Evolutionary conservation across 2,888 invertebrate genomes (phyloP).

Genomic region (Oligia latruncula): DNA sequence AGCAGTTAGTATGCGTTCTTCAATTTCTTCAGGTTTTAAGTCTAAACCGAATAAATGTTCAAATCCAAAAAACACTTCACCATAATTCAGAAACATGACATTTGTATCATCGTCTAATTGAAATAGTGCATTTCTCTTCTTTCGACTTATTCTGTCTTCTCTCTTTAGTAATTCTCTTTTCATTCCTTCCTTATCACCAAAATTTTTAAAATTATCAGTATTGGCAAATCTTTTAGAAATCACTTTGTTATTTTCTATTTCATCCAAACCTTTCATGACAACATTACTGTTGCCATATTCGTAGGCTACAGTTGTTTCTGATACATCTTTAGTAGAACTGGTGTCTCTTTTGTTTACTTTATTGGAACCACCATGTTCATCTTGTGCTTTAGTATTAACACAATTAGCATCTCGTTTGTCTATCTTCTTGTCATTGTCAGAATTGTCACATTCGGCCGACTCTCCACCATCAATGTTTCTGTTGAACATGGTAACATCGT

Average conservation of each 20-base stretch:
- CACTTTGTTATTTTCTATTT: constrained; percentile 10
- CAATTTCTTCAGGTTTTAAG: constrained; percentile 73
- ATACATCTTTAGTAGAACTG: not conserved
- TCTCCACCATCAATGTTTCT: constrained; percentile 35
- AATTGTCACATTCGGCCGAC: constrained; percentile 18
- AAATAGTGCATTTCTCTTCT: constrained; percentile 4
- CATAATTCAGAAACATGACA: constrained; percentile 16
- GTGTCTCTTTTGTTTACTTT: constrained; percentile 52
- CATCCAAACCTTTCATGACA: constrained; percentile 30
- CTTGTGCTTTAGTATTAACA: not conserved
- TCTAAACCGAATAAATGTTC: constrained; percentile 54
- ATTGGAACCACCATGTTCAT: not conserved
- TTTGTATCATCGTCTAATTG: constrained; percentile 30
- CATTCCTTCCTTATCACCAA: not conserved
- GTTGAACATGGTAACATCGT: constrained; percentile 71
- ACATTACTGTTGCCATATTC: constrained; percentile 54
- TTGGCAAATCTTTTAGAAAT: constrained; percentile 9
- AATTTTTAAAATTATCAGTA: not conserved
- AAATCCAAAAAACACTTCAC: constrained; percentile 47
- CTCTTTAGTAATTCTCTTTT: constrained; percentile 16
- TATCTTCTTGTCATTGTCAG: not conserved
- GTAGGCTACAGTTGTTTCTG: constrained; percentile 37
- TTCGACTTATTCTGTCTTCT: not conserved
- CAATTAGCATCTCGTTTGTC: constrained; percentile 34
- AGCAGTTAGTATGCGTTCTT: constrained; percentile 67